Conservation (phyloP, 2,113 vertebrate species). For the Trogon surrucura region DNA sequence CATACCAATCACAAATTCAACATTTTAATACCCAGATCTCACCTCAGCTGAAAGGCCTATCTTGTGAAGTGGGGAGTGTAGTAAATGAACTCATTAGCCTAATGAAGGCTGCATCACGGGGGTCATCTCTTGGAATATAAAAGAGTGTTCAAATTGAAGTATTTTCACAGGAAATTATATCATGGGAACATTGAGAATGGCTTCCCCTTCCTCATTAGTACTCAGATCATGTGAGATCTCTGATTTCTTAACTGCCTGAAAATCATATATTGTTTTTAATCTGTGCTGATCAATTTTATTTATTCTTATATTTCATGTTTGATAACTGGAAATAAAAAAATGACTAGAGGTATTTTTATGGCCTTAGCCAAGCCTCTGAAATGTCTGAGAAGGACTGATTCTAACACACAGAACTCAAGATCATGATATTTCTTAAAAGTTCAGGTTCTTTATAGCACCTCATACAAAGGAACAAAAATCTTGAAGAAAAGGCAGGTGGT, state of each 20-base stretch:
- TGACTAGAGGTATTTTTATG: not conserved
- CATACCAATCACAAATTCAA: not conserved
- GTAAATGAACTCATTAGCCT: not conserved
- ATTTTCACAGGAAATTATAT: not conserved
- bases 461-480: not conserved
- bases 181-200: rapidly evolving
- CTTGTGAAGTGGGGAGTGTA: not conserved
- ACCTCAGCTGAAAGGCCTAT: not conserved
- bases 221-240: rapidly evolving
- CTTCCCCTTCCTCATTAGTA: not conserved
- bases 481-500: not conserved
- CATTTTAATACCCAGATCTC: not conserved
- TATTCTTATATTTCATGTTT: constrained; percentile 6
- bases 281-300: not conserved
- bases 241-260: not conserved
- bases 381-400: not conserved
- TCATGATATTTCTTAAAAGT: not conserved
- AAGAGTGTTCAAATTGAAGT: not conserved
- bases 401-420: not conserved
- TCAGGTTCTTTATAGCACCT: not conserved
- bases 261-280: not conserved
- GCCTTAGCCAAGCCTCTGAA: not conserved
- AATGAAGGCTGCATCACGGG: not conserved
- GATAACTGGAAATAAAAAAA: constrained; percentile 37
- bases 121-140: not conserved